Evolutionary conservation across 2,113 vertebrate species (phyloP), one percentile per base, ranked within the genome.

Genomic region (Mugil cephalus): DNA sequence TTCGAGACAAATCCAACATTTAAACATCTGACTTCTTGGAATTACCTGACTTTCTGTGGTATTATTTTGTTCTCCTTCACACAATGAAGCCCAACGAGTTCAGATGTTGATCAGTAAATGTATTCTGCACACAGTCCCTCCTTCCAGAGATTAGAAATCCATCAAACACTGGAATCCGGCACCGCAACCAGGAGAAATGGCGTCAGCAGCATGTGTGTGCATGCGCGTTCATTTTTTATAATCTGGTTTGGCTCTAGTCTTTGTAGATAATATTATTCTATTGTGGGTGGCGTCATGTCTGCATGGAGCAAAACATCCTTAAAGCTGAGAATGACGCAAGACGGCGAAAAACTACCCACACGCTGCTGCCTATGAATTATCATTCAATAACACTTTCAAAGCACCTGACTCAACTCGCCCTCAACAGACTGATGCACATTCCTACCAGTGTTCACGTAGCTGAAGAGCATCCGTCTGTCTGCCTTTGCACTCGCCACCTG

Each of bases 401-500:
- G 24, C 36, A 4, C 30, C 55, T 19, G 7, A 52, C 48, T 62
- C 6, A 60, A 67, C 36, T 48, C 19, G 0, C 13, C n/a, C 18
- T 48, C 19, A 1, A 6, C 50, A 58, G 45, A 19, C 21, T 4
- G 54, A 17, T 40, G 35, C 15, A 12, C 14, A 65, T 53, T 63
- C 38, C 53, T 35, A 66, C 53, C 52, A 68, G 38, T n/a, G 40
- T 52, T 79, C 38, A 14, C 8, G 55, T 8, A 30, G n/a, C n/a
- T 46, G 50, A 53, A 55, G 69, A 13, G 1, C 53, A 17, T 65
- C 53, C 60, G 6, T 7, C 45, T 21, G 36, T 74, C 21, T 83
- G 61, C 21, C 2, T 21, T 17, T 50, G 17, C 51, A 5, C 62
- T 79, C 69, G 14, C 46, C 60, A 54, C 63, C 76, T 70, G 76